Conservation (phyloP, 2,113 vertebrate species). For the Aptenodytes patagonicus region DNA sequence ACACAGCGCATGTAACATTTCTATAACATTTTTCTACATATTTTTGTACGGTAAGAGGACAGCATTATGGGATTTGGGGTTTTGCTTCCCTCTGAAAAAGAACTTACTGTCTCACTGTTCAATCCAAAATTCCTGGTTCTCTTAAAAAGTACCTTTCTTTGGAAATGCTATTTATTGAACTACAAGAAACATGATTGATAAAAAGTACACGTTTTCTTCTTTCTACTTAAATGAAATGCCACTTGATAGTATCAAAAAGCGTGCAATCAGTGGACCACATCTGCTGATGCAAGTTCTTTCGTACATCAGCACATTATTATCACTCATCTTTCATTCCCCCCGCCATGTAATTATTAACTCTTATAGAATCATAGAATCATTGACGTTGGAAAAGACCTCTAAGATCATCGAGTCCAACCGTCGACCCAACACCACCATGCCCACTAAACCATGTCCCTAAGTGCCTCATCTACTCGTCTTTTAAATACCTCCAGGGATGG, state of each 20-base stretch:
- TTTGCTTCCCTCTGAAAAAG: not conserved
- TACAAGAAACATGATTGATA: not conserved
- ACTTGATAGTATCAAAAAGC: not conserved
- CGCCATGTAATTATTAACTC: not conserved
- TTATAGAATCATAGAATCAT: not conserved
- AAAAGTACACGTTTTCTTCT: not conserved
- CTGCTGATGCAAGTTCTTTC: not conserved
- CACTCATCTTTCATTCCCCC: not conserved
- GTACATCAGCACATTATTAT: not conserved
- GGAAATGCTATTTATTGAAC: not conserved
- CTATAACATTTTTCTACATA: not conserved
- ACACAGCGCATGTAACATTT: accelerated
- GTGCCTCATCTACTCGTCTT: no score
- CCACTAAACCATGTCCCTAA: no score
- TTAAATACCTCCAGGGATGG: no score
- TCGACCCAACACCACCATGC: no score
- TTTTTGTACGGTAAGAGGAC: not conserved
- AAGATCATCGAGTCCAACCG: no score
- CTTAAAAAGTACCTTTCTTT: not conserved
- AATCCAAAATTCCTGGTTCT: not conserved
- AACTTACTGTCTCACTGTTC: not conserved
- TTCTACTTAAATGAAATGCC: not conserved
- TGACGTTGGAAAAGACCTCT: no score
- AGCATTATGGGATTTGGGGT: not conserved
- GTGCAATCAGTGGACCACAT: not conserved